phyloP scores from a whole-genome alignment of 2,113 vertebrate genomes.

The Neodon shergylaensis region DNA sequence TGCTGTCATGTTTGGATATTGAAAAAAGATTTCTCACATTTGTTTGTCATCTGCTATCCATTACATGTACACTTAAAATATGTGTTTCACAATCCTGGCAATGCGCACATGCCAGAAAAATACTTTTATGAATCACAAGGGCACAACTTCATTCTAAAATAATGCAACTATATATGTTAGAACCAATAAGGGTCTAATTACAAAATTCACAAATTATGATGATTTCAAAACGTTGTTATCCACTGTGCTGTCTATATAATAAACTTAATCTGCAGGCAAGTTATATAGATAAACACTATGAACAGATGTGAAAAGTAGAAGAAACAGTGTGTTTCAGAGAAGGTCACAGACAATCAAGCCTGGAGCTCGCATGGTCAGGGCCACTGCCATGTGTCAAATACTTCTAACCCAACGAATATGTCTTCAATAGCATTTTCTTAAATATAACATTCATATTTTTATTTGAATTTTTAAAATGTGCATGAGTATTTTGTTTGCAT shows the following conservation, averaged over 20 bases:
- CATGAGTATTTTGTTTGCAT: neutral
- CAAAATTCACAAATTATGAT: constrained; percentile 24
- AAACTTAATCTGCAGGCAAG: neutral
- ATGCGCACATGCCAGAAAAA: neutral
- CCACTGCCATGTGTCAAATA: neutral
- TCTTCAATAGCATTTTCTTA: neutral
- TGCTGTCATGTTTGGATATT: constrained; percentile 52
- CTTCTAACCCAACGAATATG: neutral
- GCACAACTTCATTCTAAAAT: constrained; percentile 34
- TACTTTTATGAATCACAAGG: constrained; percentile 29
- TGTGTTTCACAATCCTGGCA: constrained; percentile 41
- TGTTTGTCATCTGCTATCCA: constrained; percentile 54
- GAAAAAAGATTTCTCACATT: constrained; percentile 42
- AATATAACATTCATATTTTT: neutral
- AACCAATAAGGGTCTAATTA: neutral
- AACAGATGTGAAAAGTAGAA: constrained; percentile 18
- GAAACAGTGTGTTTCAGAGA: neutral
- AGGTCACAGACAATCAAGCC: neutral
- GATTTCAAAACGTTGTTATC: constrained; percentile 40
- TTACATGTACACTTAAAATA: constrained; percentile 51
- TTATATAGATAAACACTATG: neutral
- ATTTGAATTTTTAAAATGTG: neutral
- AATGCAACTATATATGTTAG: neutral
- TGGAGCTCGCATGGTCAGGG: neutral
- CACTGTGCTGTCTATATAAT: neutral